Evolutionary conservation across 2,888 invertebrate genomes (phyloP).

Genomic region (Dermolepida albohirtum): DNA sequence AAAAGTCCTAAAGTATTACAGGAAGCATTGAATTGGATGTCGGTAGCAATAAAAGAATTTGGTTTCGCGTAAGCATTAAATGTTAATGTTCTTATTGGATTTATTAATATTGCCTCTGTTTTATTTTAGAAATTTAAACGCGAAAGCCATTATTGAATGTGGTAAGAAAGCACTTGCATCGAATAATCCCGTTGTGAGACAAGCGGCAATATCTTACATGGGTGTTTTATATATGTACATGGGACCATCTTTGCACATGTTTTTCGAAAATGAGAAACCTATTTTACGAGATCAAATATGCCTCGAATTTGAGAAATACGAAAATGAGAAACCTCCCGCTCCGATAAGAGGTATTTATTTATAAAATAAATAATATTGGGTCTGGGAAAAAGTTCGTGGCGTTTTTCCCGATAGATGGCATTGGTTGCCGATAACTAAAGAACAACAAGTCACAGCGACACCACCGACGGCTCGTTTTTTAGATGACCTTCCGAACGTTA

Average conservation of each 20-base stretch:
- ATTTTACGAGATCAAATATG: slow-evolving; percentile 86
- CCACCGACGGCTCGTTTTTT: too few relatives aligned
- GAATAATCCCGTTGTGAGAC: slow-evolving; percentile 86
- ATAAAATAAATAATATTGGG: too few relatives aligned
- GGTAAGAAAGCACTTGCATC: slow-evolving; percentile 87
- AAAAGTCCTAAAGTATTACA: slow-evolving; percentile 93
- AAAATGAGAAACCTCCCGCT: slow-evolving; percentile 80
- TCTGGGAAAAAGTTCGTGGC: too few relatives aligned
- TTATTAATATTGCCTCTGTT: background rate
- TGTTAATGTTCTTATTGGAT: slow-evolving; percentile 40
- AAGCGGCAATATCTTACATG: slow-evolving; percentile 78
- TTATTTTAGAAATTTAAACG: slow-evolving; percentile 69
- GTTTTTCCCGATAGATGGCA: too few relatives aligned
- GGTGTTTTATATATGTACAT: slow-evolving; percentile 86
- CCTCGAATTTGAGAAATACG: slow-evolving; percentile 85
- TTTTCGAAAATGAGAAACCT: slow-evolving; percentile 90
- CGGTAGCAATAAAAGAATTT: slow-evolving; percentile 84
- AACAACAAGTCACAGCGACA: too few relatives aligned
- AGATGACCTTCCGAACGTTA: too few relatives aligned
- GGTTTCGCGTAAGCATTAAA: slow-evolving; percentile 78
- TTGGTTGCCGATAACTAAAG: too few relatives aligned
- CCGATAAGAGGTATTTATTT: slow-evolving; percentile 72
- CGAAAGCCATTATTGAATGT: slow-evolving; percentile 79
- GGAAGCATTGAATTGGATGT: slow-evolving; percentile 85
- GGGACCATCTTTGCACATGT: slow-evolving; percentile 79